These are phyloP conservation scores for Antheraea yamamai DNA, from an alignment of 2,888 invertebrate species.

Conservation along the genomic window DNA sequence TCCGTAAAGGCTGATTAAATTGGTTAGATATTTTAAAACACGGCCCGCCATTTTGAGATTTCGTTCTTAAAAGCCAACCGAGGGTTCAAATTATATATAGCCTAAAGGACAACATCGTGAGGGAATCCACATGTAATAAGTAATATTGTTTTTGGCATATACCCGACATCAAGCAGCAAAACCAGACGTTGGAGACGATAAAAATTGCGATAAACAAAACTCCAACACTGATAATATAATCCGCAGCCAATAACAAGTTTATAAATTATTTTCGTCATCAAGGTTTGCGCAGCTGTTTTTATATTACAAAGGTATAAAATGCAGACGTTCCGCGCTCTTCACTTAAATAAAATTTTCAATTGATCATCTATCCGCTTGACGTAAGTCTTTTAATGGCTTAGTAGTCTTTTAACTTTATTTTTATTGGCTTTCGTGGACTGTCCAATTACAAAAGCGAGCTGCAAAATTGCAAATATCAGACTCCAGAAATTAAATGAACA, in stretches of 20 bases:
- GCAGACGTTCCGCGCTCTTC: neutral
- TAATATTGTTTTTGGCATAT: neutral
- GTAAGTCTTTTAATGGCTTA: neutral
- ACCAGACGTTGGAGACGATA: neutral
- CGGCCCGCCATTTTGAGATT: too few species aligned
- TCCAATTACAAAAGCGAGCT: neutral
- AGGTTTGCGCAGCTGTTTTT: constrained; percentile 3
- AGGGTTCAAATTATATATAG: too few species aligned
- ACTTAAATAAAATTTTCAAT: neutral
- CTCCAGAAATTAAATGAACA: neutral
- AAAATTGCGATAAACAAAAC: neutral
- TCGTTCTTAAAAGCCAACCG: too few species aligned
- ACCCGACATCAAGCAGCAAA: neutral
- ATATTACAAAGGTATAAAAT: neutral
- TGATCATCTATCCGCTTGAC: neutral
- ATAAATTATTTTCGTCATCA: neutral
- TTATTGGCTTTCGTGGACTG: neutral
- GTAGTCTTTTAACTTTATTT: neutral
- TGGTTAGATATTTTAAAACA: too few species aligned
- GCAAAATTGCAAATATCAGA: neutral
- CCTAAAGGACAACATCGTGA: neutral
- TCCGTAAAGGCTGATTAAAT: too few species aligned
- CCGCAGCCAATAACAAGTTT: neutral
- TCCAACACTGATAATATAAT: neutral
- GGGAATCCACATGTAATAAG: neutral